phyloP scores from a whole-genome alignment of 2,888 invertebrate genomes.

The Calameuta idolon region DNA sequence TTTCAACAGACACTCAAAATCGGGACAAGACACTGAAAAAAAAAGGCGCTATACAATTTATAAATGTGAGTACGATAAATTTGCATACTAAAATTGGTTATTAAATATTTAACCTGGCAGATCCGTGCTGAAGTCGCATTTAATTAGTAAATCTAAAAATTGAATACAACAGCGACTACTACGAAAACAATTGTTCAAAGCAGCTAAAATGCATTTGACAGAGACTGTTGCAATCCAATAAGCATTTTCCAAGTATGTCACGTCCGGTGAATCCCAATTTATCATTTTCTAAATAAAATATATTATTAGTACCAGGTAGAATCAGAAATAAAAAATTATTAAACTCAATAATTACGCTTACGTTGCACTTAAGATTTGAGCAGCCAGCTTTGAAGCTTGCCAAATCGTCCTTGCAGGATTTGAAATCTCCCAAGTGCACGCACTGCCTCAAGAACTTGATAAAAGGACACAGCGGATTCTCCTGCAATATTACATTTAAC shows the following conservation, averaged over 20 bases:
- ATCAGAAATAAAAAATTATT: slow-evolving; percentile 5
- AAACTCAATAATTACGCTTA: slow-evolving; percentile 32
- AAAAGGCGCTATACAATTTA: slow-evolving; percentile 67
- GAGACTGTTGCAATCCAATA: slow-evolving; percentile 72
- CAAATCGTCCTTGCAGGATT: slow-evolving; percentile 55
- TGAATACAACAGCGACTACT: slow-evolving; percentile 75
- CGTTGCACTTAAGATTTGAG: slow-evolving; percentile 51
- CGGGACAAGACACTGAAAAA: slow-evolving; percentile 60
- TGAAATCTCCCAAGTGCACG: slow-evolving; percentile 58
- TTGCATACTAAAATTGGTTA: neutral
- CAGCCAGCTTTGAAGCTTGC: slow-evolving; percentile 61
- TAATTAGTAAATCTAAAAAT: slow-evolving; percentile 69
- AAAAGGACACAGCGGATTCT: slow-evolving; percentile 73
- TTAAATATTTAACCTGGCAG: slow-evolving; percentile 43
- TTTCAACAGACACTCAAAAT: slow-evolving; percentile 67
- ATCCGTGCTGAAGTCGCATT: slow-evolving; percentile 48
- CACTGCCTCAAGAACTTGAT: slow-evolving; percentile 72
- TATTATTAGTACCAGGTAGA: slow-evolving; percentile 5
- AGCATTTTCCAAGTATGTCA: slow-evolving; percentile 69
- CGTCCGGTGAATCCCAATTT: slow-evolving; percentile 62
- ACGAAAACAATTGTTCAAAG: slow-evolving; percentile 73
- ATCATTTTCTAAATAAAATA: slow-evolving; percentile 48
- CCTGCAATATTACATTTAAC: slow-evolving; percentile 66
- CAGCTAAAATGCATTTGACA: slow-evolving; percentile 72
- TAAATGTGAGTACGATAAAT: slow-evolving; percentile 5